Conservation (phyloP, 2,888 invertebrate genomes). For the Aspidapion aeneum region DNA sequence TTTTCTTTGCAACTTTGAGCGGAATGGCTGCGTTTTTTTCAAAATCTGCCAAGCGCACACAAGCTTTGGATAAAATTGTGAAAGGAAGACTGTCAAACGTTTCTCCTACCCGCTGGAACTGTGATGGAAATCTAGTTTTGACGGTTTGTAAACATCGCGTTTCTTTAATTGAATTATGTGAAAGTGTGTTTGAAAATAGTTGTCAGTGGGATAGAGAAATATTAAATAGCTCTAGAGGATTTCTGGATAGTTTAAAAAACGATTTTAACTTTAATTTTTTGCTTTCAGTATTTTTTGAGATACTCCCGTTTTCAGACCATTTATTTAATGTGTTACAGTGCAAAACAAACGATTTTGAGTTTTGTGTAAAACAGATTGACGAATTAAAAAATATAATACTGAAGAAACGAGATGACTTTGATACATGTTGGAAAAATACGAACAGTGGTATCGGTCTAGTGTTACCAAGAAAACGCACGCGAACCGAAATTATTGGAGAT, state of each 20-base stretch:
- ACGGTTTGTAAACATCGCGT: slow-evolving; percentile 22
- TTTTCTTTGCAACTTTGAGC: slow-evolving; percentile 33
- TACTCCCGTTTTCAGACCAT: slow-evolving; percentile 17
- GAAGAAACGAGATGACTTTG: background rate
- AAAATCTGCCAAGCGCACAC: slow-evolving; percentile 29
- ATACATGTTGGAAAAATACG: background rate
- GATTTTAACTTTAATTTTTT: slow-evolving; percentile 27
- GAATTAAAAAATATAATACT: slow-evolving; percentile 9
- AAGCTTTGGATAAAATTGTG: slow-evolving; percentile 18
- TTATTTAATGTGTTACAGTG: slow-evolving; percentile 20
- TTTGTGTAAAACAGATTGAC: slow-evolving; percentile 14
- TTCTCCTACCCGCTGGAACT: slow-evolving; percentile 26
- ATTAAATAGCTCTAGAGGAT: slow-evolving; percentile 17
- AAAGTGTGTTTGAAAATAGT: slow-evolving; percentile 20
- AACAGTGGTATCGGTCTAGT: background rate
- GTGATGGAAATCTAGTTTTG: slow-evolving; percentile 20
- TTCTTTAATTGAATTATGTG: slow-evolving; percentile 20
- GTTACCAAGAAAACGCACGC: background rate
- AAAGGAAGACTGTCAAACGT: slow-evolving; percentile 22
- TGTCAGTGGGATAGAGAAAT: slow-evolving; percentile 21
- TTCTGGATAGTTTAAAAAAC: slow-evolving; percentile 17
- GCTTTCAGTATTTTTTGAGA: slow-evolving; percentile 22
- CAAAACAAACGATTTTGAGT: slow-evolving; percentile 15
- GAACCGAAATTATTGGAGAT: slow-evolving; percentile 4
- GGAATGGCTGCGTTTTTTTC: slow-evolving; percentile 34